phyloP scores from a whole-genome alignment of 2,888 invertebrate genomes.

The Xestia sexstrigata region DNA sequence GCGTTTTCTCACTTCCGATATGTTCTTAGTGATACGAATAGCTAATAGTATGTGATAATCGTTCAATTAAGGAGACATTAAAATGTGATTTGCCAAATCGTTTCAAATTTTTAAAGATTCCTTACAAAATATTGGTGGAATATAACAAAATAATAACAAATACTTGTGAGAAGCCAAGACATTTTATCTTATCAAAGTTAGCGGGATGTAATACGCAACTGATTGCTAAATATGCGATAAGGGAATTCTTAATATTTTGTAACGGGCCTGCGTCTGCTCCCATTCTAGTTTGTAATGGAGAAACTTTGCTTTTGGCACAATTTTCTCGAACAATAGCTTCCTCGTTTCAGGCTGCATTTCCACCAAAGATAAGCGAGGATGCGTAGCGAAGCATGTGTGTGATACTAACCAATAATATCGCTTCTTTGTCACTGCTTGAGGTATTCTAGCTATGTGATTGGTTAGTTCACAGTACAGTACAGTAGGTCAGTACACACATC shows the following conservation, averaged over 20 bases:
- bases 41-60: constrained; percentile 12
- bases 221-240: constrained; percentile 22
- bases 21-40: constrained; percentile 9
- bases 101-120: constrained; percentile 5
- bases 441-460: no score
- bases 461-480: no score
- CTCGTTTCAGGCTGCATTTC: constrained; percentile 3
- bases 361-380: no score
- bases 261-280: constrained; percentile 18
- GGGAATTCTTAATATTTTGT: constrained; percentile 32
- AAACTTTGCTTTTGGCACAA: constrained; percentile 29
- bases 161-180: constrained; percentile 13
- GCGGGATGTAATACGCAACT: constrained; percentile 14
- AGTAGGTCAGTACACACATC: no score
- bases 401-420: no score
- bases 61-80: not conserved
- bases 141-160: constrained; percentile 33
- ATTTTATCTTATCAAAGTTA: constrained; percentile 40
- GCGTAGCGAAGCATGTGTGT: no score
- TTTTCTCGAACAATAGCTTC: constrained; percentile 44
- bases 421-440: no score
- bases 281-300: constrained; percentile 30
- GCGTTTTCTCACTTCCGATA: not conserved
- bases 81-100: constrained; percentile 28
- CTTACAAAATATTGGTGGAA: not conserved